Percentiles rank a stretch among this genome's conserved stretches.
Conservation (phyloP, 2,797 vertebrate genomes). For the Chaunax sp. region DNA sequence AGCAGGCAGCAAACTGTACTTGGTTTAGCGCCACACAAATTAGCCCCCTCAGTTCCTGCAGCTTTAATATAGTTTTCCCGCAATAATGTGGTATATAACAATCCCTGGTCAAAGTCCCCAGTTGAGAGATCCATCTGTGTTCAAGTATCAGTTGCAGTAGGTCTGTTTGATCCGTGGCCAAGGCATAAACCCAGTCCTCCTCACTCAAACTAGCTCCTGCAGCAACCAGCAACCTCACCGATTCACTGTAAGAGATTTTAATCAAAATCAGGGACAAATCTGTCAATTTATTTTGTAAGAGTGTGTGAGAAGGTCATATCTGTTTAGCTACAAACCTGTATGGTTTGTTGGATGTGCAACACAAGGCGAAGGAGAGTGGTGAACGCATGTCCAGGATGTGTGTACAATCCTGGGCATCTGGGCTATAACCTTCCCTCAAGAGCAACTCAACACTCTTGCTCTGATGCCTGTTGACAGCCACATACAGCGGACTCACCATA, state of each 20-base stretch:
- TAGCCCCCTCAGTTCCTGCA: conserved; percentile 64
- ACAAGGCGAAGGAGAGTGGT: conserved; percentile 59
- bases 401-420: conserved; percentile 89
- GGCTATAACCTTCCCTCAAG: conserved; percentile 86
- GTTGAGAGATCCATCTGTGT: conserved; percentile 63
- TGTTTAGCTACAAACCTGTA: conserved; percentile 48
- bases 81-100: neutral
- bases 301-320: neutral
- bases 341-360: neutral
- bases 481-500: conserved; percentile 93
- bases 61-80: conserved; percentile 25
- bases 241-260: conserved; percentile 53
- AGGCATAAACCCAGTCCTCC: conserved; percentile 53
- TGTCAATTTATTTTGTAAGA: neutral
- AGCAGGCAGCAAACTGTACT: conserved; percentile 59
- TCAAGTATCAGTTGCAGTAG: conserved; percentile 75
- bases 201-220: conserved; percentile 66
- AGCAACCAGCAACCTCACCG: conserved; percentile 64
- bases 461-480: conserved; percentile 79
- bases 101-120: neutral
- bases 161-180: conserved; percentile 50
- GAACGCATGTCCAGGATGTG: conserved; percentile 45
- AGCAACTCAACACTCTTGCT: conserved; percentile 76
- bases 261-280: neutral
- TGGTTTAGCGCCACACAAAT: conserved; percentile 58